Percentiles rank a stretch among this genome's conserved stretches.
Conservation (phyloP, 2,113 vertebrate species). For the Hystrix brachyura region DNA sequence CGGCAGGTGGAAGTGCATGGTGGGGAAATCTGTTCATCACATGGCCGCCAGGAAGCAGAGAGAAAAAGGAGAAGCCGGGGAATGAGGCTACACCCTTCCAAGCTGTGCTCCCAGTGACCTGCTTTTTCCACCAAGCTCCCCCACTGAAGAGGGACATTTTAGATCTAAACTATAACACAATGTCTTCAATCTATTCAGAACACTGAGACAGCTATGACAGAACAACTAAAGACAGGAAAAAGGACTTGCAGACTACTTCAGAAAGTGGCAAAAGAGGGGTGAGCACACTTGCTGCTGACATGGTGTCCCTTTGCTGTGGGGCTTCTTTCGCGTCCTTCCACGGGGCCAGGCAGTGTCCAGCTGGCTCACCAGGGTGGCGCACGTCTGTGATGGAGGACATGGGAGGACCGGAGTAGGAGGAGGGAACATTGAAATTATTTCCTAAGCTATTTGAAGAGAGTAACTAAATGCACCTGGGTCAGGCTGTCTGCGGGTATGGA, state of each 20-base stretch:
- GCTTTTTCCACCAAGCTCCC: not conserved
- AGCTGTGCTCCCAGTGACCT: not conserved
- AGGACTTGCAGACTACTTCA: not conserved
- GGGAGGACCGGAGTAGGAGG: slow-evolving; percentile 61
- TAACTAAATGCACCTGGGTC: slow-evolving; percentile 99
- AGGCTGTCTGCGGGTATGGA: slow-evolving; percentile 97
- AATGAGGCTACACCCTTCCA: not conserved
- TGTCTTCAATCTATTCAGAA: not conserved
- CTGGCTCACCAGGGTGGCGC: too few relatives aligned
- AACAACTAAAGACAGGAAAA: not conserved
- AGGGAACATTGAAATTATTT: slow-evolving; percentile 87
- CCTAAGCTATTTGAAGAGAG: slow-evolving; percentile 91
- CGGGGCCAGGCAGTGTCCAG: too few relatives aligned
- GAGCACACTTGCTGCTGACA: too few relatives aligned
- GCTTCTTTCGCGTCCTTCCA: too few relatives aligned
- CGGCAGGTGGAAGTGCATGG: not conserved
- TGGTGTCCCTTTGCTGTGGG: too few relatives aligned
- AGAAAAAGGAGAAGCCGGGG: not conserved
- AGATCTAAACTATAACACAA: not conserved
- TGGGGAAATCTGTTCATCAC: not conserved
- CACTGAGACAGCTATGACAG: not conserved
- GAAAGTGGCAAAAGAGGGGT: not conserved
- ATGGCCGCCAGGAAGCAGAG: not conserved
- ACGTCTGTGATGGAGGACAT: too few relatives aligned
- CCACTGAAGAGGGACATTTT: not conserved